Percentiles rank a stretch among this genome's conserved stretches.
Evolutionary conservation across 2,888 invertebrate genomes (phyloP).

Genomic region (Hirudinaria manillensis): DNA sequence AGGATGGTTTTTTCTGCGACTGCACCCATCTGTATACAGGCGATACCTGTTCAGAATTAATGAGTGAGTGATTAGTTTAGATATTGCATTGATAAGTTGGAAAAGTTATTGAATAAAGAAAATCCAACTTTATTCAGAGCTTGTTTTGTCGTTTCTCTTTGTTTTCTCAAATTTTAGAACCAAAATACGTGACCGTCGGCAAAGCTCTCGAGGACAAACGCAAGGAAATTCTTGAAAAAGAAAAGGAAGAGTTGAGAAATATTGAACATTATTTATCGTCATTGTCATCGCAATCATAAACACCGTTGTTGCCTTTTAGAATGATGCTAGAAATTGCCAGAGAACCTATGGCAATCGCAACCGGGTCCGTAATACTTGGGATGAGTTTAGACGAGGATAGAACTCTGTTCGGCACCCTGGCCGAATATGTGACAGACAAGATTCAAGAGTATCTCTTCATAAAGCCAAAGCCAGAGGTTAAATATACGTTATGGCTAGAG

Average conservation of each 20-base stretch:
- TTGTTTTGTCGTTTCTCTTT: no score
- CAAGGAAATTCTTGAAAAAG: background rate
- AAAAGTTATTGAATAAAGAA: no score
- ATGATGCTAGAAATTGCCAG: slow-evolving; percentile 1
- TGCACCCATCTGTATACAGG: slow-evolving; percentile 15
- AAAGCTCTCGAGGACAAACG: background rate
- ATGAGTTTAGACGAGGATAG: background rate
- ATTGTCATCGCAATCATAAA: background rate
- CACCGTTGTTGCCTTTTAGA: background rate
- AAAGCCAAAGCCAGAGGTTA: slow-evolving; percentile 2
- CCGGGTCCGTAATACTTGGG: background rate
- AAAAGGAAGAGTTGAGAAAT: slow-evolving; percentile 2
- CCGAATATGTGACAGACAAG: background rate
- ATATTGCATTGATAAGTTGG: background rate
- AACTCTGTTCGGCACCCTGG: slow-evolving; percentile 12
- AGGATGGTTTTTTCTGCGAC: slow-evolving; percentile 28
- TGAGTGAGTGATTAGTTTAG: background rate
- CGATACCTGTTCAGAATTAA: background rate
- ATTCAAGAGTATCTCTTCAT: slow-evolving; percentile 7
- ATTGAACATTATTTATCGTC: background rate
- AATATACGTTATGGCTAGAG: background rate
- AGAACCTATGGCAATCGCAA: background rate
- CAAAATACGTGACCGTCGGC: no score
- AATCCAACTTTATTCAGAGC: no score
- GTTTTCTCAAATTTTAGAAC: no score